Evolutionary conservation across 2,888 invertebrate species (phyloP), one percentile per base, ranked within the genome.

Genomic region (Hydroisotoma schaefferi): DNA sequence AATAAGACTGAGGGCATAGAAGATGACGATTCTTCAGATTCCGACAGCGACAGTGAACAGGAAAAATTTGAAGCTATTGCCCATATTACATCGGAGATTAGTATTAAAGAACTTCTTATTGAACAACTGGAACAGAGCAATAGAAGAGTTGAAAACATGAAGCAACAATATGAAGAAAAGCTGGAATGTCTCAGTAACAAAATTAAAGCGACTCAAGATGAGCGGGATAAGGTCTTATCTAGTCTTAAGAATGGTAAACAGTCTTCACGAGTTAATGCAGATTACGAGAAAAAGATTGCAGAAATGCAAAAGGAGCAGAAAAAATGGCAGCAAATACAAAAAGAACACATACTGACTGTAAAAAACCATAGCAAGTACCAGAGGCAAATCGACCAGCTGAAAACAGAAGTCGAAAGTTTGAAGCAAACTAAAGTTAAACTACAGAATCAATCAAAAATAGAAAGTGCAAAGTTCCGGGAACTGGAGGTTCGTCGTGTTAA

Each of bases 111-210:
- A 71, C 87, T 91, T 58, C 81, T 98, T 46, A 94, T 99, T 66
- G 93, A 94, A 74, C 94, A 97, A 74, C 78, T 98, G 68, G 97
- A 98, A 76, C 79, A 87, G 59, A 91, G 91, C 0, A 94, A 97
- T 76, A 83, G 88, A 55, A 81, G 93, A 49, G 82, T 97, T 75
- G 86, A 90, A 54, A 84, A 88, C 0, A 85, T 97, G 82, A 84
- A 88, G 60, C 84, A 86, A 67, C 93, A 95, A 75, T 98, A 97
- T 78, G 97, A 98, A 78, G 90, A 91, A 63, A 90, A 97, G 74
- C 81, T 97, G 12, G 81, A 85, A 65, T 88, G 89, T 62, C 78
- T 97, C 33, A 88, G 91, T 75, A 84, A 84, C 15, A 87, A 88
- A 75, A 95, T 97, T 69, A 84, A 84, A 73, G 88, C 87, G 65